phyloP scores from a whole-genome alignment of 2,888 invertebrate species.

The Anodontia alba region DNA sequence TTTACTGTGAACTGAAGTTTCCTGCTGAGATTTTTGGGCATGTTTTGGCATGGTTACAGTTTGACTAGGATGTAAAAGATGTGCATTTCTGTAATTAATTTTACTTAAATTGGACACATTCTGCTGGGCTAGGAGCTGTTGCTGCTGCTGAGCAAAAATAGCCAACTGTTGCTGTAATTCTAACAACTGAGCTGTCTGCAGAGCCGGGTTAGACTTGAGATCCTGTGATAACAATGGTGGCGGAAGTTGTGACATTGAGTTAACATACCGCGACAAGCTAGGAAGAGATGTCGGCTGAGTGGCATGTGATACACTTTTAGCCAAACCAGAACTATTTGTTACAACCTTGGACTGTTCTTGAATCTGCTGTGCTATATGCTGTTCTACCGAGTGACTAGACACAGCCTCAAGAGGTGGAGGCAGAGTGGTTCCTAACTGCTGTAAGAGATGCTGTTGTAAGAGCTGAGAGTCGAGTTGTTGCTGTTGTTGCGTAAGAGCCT shows the following conservation, averaged over 20 bases:
- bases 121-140: background rate
- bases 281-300: background rate
- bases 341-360: background rate
- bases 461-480: constrained; percentile 41
- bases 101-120: background rate
- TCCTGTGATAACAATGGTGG: background rate
- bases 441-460: constrained; percentile 28
- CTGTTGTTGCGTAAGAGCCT: constrained; percentile 37
- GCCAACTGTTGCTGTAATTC: constrained; percentile 4
- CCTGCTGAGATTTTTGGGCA: background rate
- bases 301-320: background rate
- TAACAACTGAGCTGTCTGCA: background rate
- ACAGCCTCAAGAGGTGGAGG: background rate
- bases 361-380: background rate
- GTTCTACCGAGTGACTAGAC: background rate
- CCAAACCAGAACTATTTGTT: background rate
- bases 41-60: no score
- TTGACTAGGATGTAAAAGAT: background rate
- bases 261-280: background rate
- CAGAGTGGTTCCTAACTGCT: background rate
- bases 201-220: background rate
- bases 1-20: background rate
- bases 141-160: constrained; percentile 1
- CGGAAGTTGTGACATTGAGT: background rate
- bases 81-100: background rate